Percentiles rank a stretch among this genome's conserved stretches.
Conservation (phyloP, 1,140 invertebrate species). For the Littorina saxatilis region DNA sequence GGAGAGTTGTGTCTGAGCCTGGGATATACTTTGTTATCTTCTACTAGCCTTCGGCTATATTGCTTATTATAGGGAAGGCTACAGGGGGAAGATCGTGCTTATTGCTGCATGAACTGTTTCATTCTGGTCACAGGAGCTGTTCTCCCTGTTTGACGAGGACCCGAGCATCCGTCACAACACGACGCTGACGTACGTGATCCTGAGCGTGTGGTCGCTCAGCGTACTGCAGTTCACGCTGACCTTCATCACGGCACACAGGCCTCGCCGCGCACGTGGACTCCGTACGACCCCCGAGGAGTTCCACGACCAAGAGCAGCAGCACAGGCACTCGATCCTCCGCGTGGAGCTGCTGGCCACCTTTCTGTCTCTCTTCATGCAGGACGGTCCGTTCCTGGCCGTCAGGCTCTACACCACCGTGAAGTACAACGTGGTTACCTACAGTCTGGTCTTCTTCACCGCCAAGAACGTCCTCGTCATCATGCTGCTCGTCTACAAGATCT, state of each 20-base stretch:
- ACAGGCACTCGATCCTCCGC: not conserved
- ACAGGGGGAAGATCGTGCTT: no score
- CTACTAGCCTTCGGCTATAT: no score
- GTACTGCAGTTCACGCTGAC: conserved; percentile 82
- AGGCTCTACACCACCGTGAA: conserved; percentile 88
- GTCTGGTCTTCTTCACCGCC: conserved; percentile 94
- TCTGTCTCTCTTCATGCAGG: conserved; percentile 77
- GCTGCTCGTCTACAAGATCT: conserved; percentile 73
- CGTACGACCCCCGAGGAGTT: not conserved
- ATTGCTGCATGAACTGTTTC: no score
- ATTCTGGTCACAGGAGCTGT: conserved; percentile 82
- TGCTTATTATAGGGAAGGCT: no score
- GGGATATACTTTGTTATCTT: no score
- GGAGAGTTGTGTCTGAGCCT: no score
- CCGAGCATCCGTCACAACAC: conserved; percentile 51
- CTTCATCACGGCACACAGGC: conserved; percentile 57
- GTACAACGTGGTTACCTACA: conserved; percentile 90
- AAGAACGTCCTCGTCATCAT: conserved; percentile 90
- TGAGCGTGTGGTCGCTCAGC: conserved; percentile 83
- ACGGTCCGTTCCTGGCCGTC: conserved; percentile 90
- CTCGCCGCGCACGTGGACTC: conserved; percentile 44
- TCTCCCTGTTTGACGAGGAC: conserved; percentile 86
- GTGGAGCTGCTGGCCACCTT: conserved; percentile 33
- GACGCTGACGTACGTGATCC: conserved; percentile 57
- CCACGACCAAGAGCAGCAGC: not conserved